phyloP scores from a whole-genome alignment of 2,888 invertebrate species.

The Phengaris arion region DNA sequence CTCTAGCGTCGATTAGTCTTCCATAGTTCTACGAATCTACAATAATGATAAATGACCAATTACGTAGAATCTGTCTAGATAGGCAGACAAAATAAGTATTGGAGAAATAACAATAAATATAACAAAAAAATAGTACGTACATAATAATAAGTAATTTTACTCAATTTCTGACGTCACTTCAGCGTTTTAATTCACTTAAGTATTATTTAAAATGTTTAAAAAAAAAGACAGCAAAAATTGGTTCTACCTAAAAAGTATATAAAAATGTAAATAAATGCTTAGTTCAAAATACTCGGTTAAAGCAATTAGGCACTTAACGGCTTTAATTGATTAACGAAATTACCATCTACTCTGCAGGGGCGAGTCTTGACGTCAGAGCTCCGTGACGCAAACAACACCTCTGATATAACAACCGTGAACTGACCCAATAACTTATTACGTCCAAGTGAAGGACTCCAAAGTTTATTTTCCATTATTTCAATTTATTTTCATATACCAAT shows the following conservation, averaged over 20 bases:
- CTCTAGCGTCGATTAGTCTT: too few relatives aligned
- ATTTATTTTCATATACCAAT: not conserved
- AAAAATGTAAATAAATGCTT: not conserved
- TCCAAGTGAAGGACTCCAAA: not conserved
- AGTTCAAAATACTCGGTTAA: not conserved
- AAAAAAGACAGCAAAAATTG: not conserved
- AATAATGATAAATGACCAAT: too few relatives aligned
- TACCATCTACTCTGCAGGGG: not conserved
- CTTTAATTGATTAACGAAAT: not conserved
- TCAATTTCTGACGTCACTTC: not conserved
- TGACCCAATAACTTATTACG: not conserved
- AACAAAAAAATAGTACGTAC: too few relatives aligned
- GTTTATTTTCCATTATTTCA: not conserved
- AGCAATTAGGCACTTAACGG: not conserved
- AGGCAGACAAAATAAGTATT: too few relatives aligned
- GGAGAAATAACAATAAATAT: too few relatives aligned
- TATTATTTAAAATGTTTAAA: not conserved
- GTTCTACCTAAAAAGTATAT: not conserved
- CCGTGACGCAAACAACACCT: constrained; percentile 7
- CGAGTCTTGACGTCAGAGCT: not conserved
- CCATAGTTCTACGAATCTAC: too few relatives aligned
- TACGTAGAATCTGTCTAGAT: too few relatives aligned
- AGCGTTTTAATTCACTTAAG: not conserved
- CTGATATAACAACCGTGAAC: not conserved
- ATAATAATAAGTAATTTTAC: too few relatives aligned